Base-by-base conservation (phyloP, 2,888 invertebrate genomes). In the Papilio demoleus region DNA sequence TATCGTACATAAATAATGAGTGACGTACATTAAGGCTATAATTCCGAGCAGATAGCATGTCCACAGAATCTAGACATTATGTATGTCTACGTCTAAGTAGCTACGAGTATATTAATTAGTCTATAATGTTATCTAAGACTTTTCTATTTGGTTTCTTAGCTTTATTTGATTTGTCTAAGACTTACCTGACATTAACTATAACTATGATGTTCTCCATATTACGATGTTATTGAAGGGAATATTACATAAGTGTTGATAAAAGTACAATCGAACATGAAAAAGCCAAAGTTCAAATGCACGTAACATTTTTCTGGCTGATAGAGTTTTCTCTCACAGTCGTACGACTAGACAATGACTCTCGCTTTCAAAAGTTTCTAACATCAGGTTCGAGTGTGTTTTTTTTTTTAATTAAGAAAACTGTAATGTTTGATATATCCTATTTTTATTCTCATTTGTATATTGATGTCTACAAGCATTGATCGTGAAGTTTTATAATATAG, bases 351-450 rank as follows among this genome's bases (percentile, higher is more conserved):
- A n/a, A n/a, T n/a, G n/a, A n/a, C n/a, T n/a, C n/a, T n/a, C n/a
- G n/a, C n/a, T n/a, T n/a, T n/a, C n/a, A n/a, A n/a, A n/a, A n/a
- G n/a, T n/a, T n/a, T n/a, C n/a, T n/a, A n/a, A n/a, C n/a, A n/a
- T n/a, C n/a, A n/a, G n/a, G n/a, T n/a, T n/a, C n/a, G n/a, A n/a
- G n/a, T n/a, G n/a, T n/a, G n/a, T n/a, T 61, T 42, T 42, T 38
- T 22, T 40, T 40, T 38, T 53, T 53, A 64, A 64, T 64, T 53
- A 64, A 64, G 63, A 64, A 64, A 64, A 64, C 64, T 19, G 24
- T 63, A 31, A 17, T 47, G 27, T 53, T 64, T 40, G 12, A 22
- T 38, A 53, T 53, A 64, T 53, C 64, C 64, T 64, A 64, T 40
- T 64, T 64, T 64, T 63, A 64, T 64, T 64, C 24, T 38, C 24